phyloP scores from a whole-genome alignment of 64 coral and sea anemone species.

The Stylophora pistillata region DNA sequence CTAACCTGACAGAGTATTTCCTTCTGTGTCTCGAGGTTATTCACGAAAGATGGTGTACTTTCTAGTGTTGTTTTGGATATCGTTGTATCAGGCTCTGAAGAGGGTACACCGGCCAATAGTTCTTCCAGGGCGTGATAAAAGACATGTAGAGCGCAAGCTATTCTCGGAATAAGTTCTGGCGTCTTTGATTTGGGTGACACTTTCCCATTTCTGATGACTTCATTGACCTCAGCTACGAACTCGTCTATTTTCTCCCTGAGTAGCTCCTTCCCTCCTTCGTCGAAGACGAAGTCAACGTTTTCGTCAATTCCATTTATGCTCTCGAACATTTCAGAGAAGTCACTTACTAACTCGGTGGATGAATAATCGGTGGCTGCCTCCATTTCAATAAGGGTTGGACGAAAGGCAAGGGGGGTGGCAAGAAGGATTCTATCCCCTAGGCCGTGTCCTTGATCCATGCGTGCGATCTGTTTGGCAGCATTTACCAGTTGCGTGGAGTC shows the following conservation, averaged over 20 bases:
- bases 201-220: slow-evolving; percentile 38
- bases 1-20: no score
- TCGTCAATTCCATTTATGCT: neutral
- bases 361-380: neutral
- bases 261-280: neutral
- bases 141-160: slow-evolving; percentile 33
- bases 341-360: neutral
- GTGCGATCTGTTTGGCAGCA: slow-evolving; percentile 5
- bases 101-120: slow-evolving; percentile 25
- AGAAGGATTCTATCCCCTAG: slow-evolving; percentile 28
- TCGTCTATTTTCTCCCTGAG: slow-evolving; percentile 26
- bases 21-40: no score
- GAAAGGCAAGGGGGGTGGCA: slow-evolving; percentile 14
- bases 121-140: slow-evolving; percentile 45
- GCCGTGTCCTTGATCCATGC: slow-evolving; percentile 42
- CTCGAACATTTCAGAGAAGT: neutral
- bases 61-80: neutral
- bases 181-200: slow-evolving; percentile 54
- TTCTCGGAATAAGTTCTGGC: slow-evolving; percentile 47
- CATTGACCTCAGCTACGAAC: slow-evolving; percentile 51
- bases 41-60: no score
- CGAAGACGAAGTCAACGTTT: no score
- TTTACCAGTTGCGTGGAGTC: slow-evolving; percentile 40
- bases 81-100: neutral
- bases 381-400: slow-evolving; percentile 39